Evolutionary conservation across 2,797 vertebrate species (phyloP), one percentile per base, ranked within the genome.

Genomic region (Sebastes oblongus): DNA sequence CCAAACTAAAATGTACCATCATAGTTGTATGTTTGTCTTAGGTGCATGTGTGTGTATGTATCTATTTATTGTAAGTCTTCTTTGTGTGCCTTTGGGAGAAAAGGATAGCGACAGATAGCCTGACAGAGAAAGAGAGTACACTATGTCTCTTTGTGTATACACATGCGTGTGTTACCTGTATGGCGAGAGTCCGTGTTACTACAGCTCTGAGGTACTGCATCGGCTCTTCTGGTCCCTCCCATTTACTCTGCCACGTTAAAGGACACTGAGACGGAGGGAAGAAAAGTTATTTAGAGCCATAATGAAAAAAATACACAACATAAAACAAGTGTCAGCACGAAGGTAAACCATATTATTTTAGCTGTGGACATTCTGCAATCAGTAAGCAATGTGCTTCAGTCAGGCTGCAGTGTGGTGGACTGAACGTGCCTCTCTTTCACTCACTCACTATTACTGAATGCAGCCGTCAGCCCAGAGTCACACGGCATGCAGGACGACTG

Each of bases 141-240:
- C 54, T 24, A 34, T 27, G n/a, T 65, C 8, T 66, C 24, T 78
- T n/a, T 68, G 50, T 16, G 22, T 77, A 46, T 59, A 75, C n/a
- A 64, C n/a, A 46, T 50, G 52, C 25, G 56, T 83, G 36, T 46
- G 88, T 95, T 96, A 99, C 98, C 97, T 99, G 96, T 87, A 97
- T 95, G 72, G 98, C 97, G 18, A 98, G 89, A 4, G 97, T 94
- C 82, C 96, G 95, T 59, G 96, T 92, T 50, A 99, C 96, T 0
- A 99, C 96, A 14, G 97, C 96, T 94, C 98, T 95, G 14, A 99
- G 96, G 90, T 99, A 99, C 3, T 97, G 97, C 91, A 99, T 96
- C 10, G 98, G 98, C 83, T 99, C 98, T 74, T 99, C 98, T n/a
- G 98, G 97, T 61, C 98, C 98, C 91, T 98, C 98, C 98, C 98